Conservation (phyloP, 1,140 invertebrate genomes). For the Rhagoletis zephyria region DNA sequence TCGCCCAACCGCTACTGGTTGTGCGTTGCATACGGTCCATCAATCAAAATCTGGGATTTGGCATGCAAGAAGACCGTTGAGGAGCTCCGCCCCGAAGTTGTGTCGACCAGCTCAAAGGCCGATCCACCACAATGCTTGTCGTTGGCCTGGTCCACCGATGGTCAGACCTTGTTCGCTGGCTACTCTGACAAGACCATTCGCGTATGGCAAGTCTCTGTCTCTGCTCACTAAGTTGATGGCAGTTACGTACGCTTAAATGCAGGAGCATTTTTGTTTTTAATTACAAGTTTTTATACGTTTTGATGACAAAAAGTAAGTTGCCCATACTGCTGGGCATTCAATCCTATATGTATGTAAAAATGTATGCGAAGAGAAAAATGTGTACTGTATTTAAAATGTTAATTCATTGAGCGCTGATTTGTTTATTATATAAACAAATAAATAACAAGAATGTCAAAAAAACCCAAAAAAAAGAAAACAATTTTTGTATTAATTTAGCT, state of each 20-base stretch:
- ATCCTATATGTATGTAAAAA: not conserved
- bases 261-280: slow-evolving; percentile 49
- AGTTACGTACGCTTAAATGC: slow-evolving; percentile 19
- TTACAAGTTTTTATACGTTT: not conserved
- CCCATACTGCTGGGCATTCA: slow-evolving; percentile 12
- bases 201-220: slow-evolving; percentile 97
- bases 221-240: slow-evolving; percentile 71
- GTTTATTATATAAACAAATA: slow-evolving; percentile 62
- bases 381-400: slow-evolving; percentile 55
- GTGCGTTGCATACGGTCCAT: slow-evolving; percentile 98
- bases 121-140: slow-evolving; percentile 96
- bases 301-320: not conserved
- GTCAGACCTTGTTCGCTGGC: slow-evolving; percentile 98
- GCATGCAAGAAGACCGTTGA: slow-evolving; percentile 99
- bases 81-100: slow-evolving; percentile 95
- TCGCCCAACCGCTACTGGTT: slow-evolving; percentile 99
- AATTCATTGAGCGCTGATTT: slow-evolving; percentile 58
- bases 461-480: slow-evolving; percentile 37
- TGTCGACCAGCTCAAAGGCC: slow-evolving; percentile 82
- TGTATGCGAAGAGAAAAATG: slow-evolving; percentile 39
- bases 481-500: slow-evolving; percentile 31
- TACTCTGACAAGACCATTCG: slow-evolving; percentile 98
- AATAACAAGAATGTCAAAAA: slow-evolving; percentile 57
- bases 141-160: slow-evolving; percentile 98
- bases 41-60: slow-evolving; percentile 99